Conservation (phyloP, 2,797 vertebrate genomes). For the Saxicola maurus region DNA sequence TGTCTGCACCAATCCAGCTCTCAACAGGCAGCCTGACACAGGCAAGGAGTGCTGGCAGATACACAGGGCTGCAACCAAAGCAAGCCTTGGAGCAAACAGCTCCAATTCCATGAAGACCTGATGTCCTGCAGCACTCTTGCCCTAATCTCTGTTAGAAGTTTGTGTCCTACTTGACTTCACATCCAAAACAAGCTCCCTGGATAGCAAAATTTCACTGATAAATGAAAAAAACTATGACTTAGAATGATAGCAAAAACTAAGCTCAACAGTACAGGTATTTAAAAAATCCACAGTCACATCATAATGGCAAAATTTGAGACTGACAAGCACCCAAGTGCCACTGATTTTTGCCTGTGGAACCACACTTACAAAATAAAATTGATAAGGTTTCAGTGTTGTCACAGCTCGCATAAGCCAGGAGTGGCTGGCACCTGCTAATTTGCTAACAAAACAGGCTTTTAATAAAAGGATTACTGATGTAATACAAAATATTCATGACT, state of each 20-base stretch:
- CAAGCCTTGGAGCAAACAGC: background rate
- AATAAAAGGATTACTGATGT: background rate
- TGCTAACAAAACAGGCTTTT: background rate
- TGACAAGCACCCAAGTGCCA: too few species aligned
- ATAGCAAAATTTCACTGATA: background rate
- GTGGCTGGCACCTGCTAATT: background rate
- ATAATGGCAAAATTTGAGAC: background rate
- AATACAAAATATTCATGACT: background rate
- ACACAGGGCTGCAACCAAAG: background rate
- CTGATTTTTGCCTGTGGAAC: background rate
- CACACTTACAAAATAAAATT: background rate
- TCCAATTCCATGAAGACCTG: background rate
- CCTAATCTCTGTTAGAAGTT: background rate
- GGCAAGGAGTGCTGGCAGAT: background rate
- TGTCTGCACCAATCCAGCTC: background rate
- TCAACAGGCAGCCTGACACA: background rate
- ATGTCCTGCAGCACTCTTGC: background rate
- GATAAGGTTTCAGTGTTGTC: background rate
- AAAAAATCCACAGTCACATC: background rate
- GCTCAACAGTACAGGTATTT: background rate
- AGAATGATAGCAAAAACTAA: background rate
- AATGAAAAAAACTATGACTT: background rate
- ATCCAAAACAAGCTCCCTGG: background rate
- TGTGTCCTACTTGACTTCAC: background rate
- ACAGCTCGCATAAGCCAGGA: background rate